Percentiles rank a stretch among this genome's conserved stretches.
Evolutionary conservation across 2,888 invertebrate genomes (phyloP).

Genomic region (Philopedon plagiatum): DNA sequence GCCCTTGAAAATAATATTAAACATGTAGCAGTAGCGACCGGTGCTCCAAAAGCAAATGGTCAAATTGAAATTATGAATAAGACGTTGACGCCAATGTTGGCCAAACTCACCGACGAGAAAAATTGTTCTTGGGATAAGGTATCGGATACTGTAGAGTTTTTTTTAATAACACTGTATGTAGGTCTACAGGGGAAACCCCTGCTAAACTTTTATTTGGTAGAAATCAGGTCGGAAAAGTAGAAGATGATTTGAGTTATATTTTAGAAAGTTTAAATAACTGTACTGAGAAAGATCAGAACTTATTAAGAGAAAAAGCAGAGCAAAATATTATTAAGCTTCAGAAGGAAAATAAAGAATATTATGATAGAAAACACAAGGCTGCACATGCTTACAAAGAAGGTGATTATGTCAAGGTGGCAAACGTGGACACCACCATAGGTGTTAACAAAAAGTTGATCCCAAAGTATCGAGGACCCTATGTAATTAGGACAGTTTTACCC

Average conservation of each 20-base stretch:
- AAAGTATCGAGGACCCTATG: conserved; percentile 57
- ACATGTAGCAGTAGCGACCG: conserved; percentile 50
- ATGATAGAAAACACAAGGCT: conserved; percentile 54
- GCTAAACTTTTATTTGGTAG: conserved; percentile 57
- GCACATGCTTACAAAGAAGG: conserved; percentile 47
- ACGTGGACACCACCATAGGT: conserved; percentile 54
- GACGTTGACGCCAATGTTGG: conserved; percentile 44
- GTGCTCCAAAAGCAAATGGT: conserved; percentile 51
- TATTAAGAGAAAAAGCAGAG: background rate
- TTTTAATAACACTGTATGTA: conserved; percentile 55
- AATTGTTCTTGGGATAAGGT: conserved; percentile 45
- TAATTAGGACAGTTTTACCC: conserved; percentile 53
- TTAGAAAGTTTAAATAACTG: conserved; percentile 36
- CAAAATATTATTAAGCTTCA: too few species aligned
- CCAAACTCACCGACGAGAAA: conserved; percentile 31
- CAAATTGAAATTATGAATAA: conserved; percentile 52
- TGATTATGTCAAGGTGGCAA: conserved; percentile 55
- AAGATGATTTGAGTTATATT: conserved; percentile 50
- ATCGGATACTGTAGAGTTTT: conserved; percentile 49
- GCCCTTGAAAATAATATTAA: conserved; percentile 28
- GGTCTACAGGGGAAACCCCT: conserved; percentile 56
- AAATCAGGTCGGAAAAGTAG: conserved; percentile 52
- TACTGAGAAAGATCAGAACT: background rate
- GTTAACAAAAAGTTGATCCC: conserved; percentile 56
- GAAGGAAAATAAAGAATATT: conserved; percentile 28